Evolutionary conservation across 2,113 vertebrate genomes (phyloP), one percentile per base, ranked within the genome.

Genomic region (Rhinoderma darwinii): DNA sequence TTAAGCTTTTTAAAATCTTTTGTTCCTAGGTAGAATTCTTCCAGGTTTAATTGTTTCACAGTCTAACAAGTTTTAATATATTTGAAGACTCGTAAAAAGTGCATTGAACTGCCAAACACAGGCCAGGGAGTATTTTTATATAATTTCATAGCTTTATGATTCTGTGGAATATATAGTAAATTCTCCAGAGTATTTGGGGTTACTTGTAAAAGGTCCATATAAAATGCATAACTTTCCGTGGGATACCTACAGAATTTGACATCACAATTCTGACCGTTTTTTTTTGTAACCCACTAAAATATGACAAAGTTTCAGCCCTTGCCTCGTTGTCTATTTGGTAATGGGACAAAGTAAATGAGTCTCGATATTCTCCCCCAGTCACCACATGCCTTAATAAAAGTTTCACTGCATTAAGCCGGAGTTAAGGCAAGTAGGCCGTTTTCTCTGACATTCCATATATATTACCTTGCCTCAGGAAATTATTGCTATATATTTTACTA

Each of bases 401-500:
- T 96, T 95, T 95, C 92, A 92, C 92, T 96, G 94, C 94, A 95
- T 95, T 95, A 95, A 96, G 95, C 94, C 90, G 88, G 93, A 94
- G 91, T 91, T 94, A 92, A 95, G 91, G 93, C 94, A 93, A 95
- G 92, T 94, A 94, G 93, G 94, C 94, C 93, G 90, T 90, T 91
- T 93, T 86, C 91, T 90, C 93, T 96, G 93, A 96, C 95, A 95
- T 96, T 95, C 94, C 91, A 94, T 94, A 92, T 94, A 94, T 93
- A 95, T 95, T 95, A 95, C 93, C 90, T 89, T 92, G 94, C 94
- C 91, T 94, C 95, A 94, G 95, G 95, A 96, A 95, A 95, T 96
- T 93, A 96, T 96, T 94, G 93, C 94, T 93, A 94, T 96, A 95
- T 95, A 96, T 95, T 95, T 96, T 94, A 95, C 92, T 91, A 92